A percentile compares a stretch with the other conserved stretches of the same genome.
phyloP scores from a whole-genome alignment of 2,113 vertebrate genomes.

The Cynopterus brachyotis region DNA sequence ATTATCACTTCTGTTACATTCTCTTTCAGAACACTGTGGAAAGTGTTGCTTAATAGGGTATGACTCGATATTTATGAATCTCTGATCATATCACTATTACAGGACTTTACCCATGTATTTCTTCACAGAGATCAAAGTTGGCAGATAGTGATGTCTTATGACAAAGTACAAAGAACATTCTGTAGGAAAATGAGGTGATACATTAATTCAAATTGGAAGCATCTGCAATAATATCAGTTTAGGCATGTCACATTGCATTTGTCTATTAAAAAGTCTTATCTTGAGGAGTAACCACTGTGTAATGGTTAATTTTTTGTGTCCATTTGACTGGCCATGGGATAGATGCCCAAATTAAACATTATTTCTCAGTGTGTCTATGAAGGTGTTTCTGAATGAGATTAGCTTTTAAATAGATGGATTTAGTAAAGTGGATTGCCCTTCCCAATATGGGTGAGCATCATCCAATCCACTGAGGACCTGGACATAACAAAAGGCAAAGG shows the following conservation, averaged over 20 bases:
- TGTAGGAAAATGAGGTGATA: neutral
- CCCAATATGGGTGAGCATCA: neutral
- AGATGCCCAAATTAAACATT: neutral
- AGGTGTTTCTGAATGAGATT: neutral
- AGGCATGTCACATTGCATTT: neutral
- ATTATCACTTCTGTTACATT: neutral
- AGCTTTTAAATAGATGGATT: neutral
- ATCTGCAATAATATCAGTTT: neutral
- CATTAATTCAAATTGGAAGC: neutral
- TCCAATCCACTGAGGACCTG: neutral
- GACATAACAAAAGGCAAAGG: neutral
- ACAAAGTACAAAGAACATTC: neutral
- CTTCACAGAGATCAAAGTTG: neutral
- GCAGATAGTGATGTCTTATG: neutral
- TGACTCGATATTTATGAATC: neutral
- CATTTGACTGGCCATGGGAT: neutral
- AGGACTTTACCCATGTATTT: neutral
- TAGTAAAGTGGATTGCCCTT: neutral
- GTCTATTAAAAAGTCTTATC: neutral
- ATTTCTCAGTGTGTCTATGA: neutral
- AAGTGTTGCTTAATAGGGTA: neutral
- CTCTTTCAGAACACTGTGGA: neutral
- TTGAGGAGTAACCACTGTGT: neutral
- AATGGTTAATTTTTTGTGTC: neutral
- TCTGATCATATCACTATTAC: neutral